These are phyloP conservation scores for Fregata magnificens DNA, from an alignment of 2,113 vertebrate genomes.

Conservation along the genomic window DNA sequence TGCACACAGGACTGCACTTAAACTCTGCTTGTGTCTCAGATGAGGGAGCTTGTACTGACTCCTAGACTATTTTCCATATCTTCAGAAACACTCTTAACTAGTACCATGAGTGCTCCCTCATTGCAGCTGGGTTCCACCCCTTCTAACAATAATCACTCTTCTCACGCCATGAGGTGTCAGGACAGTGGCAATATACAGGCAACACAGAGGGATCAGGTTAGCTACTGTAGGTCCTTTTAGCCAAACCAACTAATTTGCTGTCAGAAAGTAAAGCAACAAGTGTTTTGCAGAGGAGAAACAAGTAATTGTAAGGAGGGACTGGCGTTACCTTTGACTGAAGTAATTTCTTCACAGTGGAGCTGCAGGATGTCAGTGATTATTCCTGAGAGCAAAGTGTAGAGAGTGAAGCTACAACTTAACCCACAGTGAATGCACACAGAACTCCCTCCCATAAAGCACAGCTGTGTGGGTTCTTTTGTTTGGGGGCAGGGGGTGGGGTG, in stretches of 20 bases:
- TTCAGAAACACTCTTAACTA: neutral
- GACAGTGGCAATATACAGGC: neutral
- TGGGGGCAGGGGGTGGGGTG: neutral
- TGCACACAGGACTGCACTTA: neutral
- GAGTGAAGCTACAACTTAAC: neutral
- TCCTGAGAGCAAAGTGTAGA: neutral
- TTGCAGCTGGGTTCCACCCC: neutral
- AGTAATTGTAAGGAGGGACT: neutral
- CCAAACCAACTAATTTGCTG: neutral
- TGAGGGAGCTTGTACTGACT: neutral
- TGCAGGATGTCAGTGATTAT: neutral
- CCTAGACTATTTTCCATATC: neutral
- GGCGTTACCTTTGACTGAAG: neutral
- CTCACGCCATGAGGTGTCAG: neutral
- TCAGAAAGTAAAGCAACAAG: neutral
- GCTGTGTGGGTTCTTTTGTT: neutral
- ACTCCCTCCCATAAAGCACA: neutral
- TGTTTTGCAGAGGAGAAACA: neutral
- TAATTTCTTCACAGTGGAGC: neutral
- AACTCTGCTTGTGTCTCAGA: neutral
- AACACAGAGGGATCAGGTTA: neutral
- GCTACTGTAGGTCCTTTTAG: constrained; percentile 36
- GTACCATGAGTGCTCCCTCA: neutral
- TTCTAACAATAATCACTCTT: neutral
- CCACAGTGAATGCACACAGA: neutral